Conservation (phyloP, 1,140 invertebrate species). For the Macrobrachium rosenbergii region DNA sequence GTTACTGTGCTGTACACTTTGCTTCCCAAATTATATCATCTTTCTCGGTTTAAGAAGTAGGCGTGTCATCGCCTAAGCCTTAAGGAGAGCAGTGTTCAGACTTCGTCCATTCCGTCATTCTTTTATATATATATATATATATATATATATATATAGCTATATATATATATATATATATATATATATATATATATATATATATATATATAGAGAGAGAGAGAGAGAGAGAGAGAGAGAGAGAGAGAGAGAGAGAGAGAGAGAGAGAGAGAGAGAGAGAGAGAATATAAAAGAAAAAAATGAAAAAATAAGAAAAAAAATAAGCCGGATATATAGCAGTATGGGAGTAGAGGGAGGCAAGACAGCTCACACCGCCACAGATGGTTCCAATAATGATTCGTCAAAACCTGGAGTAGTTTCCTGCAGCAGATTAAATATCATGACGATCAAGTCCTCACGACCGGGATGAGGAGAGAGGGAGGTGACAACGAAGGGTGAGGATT, state of each 20-base stretch:
- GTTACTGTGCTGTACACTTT: too few species aligned
- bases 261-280: background rate
- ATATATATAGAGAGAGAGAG: background rate
- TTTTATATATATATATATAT: background rate
- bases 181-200: too few species aligned
- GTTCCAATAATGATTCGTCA: too few species aligned
- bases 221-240: background rate
- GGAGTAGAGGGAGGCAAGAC: background rate
- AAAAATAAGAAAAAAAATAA: background rate
- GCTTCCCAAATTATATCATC: too few species aligned
- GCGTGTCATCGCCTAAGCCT: too few species aligned
- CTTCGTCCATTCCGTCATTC: too few species aligned
- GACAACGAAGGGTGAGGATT: background rate
- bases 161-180: conserved; percentile 28
- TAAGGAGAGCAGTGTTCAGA: too few species aligned
- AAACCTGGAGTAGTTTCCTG: too few species aligned
- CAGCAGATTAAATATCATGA: too few species aligned
- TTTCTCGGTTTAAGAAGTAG: too few species aligned
- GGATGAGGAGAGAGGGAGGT: background rate
- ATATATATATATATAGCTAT: conserved; percentile 30
- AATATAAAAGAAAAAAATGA: background rate
- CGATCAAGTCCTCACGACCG: background rate
- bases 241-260: background rate
- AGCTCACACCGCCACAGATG: too few species aligned
- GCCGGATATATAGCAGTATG: background rate